Evolutionary conservation across 2,888 invertebrate genomes (phyloP), one percentile per base, ranked within the genome.

Genomic region (Horisme vitalbata): DNA sequence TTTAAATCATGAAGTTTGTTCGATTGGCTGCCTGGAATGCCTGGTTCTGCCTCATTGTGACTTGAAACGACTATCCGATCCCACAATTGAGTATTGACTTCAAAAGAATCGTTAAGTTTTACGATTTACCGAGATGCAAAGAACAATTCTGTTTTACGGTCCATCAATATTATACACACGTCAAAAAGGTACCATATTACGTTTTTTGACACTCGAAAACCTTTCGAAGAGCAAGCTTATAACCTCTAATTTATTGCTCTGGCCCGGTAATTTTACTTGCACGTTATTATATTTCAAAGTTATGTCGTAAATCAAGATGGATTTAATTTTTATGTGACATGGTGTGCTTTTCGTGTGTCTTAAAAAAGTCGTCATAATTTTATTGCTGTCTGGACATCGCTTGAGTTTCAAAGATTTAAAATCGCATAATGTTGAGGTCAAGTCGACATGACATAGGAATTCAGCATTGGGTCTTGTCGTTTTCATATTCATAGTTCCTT

Each of bases 271-370:
- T 80, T 75, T 77, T 75, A 85, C 79, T 72, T 72, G 57, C 71
- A 54, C 63, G 79, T 85, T 82, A 84, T 84, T 85, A 81, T 84
- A 84, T 85, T 86, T 84, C 83, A 84, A 85, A 83, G 79, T 75
- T 76, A 72, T 45, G 57, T 69, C 72, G 70, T 88, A 87, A 88
- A 88, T 87, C 85, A 78, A 61, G 51, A 57, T 56, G 75, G 75
- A 69, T 79, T 81, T 83, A 78, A 79, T 83, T 87, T 87, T 87
- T 85, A 84, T 79, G 78, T 75, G 79, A 73, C 78, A 66, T 57
- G 53, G 61, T 63, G 59, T 65, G 65, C 63, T 66, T 73, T 76
- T 67, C 69, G 68, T 69, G 65, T 60, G 55, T 61, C 63, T 57
- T 62, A 37, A 57, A 62, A 57, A 52, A 58, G 55, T 52, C 55